Evolutionary conservation across 2,888 invertebrate species (phyloP), one percentile per base, ranked within the genome.

Genomic region (Cyclophora punctaria): DNA sequence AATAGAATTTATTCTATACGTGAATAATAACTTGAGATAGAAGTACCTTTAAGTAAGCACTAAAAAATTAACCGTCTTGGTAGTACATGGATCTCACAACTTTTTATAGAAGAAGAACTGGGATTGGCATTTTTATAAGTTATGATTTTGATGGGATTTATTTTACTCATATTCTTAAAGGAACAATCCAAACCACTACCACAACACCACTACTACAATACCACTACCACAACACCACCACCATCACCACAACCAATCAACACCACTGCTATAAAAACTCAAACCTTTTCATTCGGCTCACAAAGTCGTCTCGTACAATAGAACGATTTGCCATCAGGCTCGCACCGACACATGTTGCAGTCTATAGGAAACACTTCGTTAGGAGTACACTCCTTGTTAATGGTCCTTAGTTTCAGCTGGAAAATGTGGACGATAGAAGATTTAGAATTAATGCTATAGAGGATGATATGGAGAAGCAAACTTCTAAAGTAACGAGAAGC

Each of bases 331-430:
- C 90, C 89, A 47, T 90, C 89, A n/a, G 80, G 68, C 51, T 89
- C 89, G 63, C 91, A 91, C 7, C 86, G 81, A 62, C 91, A 91
- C 67, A 83, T 89, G 62, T 91, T 91, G 71, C 91, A 91, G 49
- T 90, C 90, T 52, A 89, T 51, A 59, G 85, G 85, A 61, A 90
- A 90, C 3, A 88, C 83, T 61, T 90, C 90, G 47, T 86, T 78
- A 0, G 90, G 90, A 1, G 80, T 83, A 65, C 90, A 91, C 34
- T 73, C 62, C 35, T 71, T 73, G 48, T 70, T 71, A 20, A 78
- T 64, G 35, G 73, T 64, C 5, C 77, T 74, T 3, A 80, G 67
- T 49, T 77, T 73, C 73, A 83, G 68, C 50, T 44, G 5, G 33
- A 44, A 44, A 5, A 7, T 5, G 7, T 44, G 5, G 37, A 37